Base-by-base conservation (phyloP, 2,888 invertebrate species). In the Tinea pellionella region DNA sequence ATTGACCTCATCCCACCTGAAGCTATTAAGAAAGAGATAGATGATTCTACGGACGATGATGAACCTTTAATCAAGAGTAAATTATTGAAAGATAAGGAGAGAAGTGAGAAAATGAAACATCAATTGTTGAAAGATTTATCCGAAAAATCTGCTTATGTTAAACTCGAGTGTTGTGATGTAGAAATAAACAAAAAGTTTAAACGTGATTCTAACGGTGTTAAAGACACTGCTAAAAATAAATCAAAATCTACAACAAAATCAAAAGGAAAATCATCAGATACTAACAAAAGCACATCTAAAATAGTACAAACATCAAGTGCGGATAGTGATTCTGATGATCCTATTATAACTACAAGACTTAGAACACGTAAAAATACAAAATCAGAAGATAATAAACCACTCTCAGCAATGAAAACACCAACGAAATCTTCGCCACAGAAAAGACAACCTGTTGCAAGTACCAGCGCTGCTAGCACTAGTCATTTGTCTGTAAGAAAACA, bases 321-420 rank as follows among this genome's bases (percentile, higher is more conserved):
- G 56, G 83, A 88, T 61, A 85, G 80, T 64, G 84, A 87, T 55
- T 76, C 80, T 63, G 79, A 85, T 64, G 72, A 78, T 63, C 63
- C 79, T 16, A 77, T 76, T 63, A 79, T 87, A 42, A 79, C 85
- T 7, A 79, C 77, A 69, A 67, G 90, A 75, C 73, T 87, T 32
- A 71, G 87, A 51, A 65, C 74, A 56, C 88, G 88, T 41, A 90
- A 89, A 69, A 83, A 75, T 66, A 78, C 80, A 4, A 90, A 89
- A 68, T 78, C 73, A 32, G 89, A 85, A 65, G 81, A 80, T 30
- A 74, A 64, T 60, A 82, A 79, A 72, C 62, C 63, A 59, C 59
- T 68, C 13, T 37, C 63, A 47, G 18, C 67, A 64, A 65, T 63
- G 63, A 77, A 87, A 77, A 71, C 80, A 63, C 73, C 79, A 1